These are phyloP conservation scores for Bufotes viridis DNA, from an alignment of 2,797 vertebrate genomes.

Conservation along the genomic window DNA sequence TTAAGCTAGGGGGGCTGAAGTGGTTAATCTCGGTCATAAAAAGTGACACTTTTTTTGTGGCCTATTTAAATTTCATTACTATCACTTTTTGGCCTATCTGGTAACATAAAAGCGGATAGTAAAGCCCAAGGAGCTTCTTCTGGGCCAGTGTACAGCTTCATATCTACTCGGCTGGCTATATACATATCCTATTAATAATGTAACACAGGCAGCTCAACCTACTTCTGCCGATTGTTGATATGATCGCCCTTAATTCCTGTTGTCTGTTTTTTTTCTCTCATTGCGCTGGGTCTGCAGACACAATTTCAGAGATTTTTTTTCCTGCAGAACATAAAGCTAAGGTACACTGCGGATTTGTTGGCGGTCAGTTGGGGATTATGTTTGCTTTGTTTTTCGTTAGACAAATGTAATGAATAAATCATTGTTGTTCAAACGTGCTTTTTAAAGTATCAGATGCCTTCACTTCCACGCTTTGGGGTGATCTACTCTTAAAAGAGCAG, in stretches of 20 bases:
- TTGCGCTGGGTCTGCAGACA: neutral
- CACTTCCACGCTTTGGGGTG: neutral
- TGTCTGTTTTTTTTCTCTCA: neutral
- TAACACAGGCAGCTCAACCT: conserved; percentile 10
- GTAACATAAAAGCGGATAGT: conserved; percentile 59
- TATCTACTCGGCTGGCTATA: conserved; percentile 63
- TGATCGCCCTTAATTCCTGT: conserved; percentile 1
- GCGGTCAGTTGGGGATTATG: conserved; percentile 35
- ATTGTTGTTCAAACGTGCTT: conserved; percentile 24
- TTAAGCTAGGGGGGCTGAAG: too few species aligned
- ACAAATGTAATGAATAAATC: conserved; percentile 49
- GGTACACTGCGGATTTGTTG: conserved; percentile 56
- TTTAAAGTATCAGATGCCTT: conserved; percentile 31
- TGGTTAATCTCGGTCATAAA: conserved; percentile 15
- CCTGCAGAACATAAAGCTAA: conserved; percentile 52
- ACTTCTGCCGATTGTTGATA: neutral
- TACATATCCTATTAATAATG: neutral
- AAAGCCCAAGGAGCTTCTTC: conserved; percentile 57
- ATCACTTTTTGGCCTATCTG: conserved; percentile 63
- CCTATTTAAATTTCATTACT: conserved; percentile 67
- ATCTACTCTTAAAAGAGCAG: neutral
- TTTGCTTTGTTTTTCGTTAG: conserved; percentile 42
- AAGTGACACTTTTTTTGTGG: conserved; percentile 60
- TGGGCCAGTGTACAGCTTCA: conserved; percentile 57
- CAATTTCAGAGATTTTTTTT: neutral